Percentiles rank a stretch among this genome's conserved stretches.
Conservation (phyloP, 2,888 invertebrate genomes). For the Barypeithes pellucidus region DNA sequence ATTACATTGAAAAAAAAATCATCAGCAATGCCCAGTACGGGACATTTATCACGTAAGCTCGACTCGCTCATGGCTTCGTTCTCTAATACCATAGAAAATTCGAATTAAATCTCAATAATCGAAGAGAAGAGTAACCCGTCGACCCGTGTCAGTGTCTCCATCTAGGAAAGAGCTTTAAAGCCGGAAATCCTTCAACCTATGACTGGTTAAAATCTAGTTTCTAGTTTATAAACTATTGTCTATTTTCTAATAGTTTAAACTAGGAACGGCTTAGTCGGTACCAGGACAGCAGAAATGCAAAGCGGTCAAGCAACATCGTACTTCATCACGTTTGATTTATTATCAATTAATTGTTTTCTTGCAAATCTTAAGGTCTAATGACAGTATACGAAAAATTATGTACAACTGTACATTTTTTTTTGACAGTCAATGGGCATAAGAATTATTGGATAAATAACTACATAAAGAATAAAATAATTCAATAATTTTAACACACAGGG, state of each 20-base stretch:
- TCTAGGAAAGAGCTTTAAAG: background rate
- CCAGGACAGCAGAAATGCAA: background rate
- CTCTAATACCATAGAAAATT: no score
- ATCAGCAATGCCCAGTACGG: no score
- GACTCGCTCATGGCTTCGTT: no score
- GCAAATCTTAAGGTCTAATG: background rate
- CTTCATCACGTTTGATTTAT: background rate
- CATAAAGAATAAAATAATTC: background rate
- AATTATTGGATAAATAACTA: background rate
- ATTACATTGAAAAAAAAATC: no score
- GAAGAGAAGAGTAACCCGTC: background rate
- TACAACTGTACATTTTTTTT: background rate
- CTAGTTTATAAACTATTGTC: conserved; percentile 13
- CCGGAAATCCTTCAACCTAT: background rate
- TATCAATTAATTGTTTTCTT: background rate
- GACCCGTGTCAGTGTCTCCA: background rate
- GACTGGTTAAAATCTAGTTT: conserved; percentile 11
- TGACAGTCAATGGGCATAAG: background rate
- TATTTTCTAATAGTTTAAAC: conserved; percentile 25
- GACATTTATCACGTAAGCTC: no score
- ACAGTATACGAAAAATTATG: background rate
- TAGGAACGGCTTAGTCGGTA: conserved; percentile 12
- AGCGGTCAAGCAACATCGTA: background rate
- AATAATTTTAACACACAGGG: background rate
- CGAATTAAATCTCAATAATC: background rate